Evolutionary conservation across 2,888 invertebrate genomes (phyloP).

Genomic region (Sminthurides aquaticus): DNA sequence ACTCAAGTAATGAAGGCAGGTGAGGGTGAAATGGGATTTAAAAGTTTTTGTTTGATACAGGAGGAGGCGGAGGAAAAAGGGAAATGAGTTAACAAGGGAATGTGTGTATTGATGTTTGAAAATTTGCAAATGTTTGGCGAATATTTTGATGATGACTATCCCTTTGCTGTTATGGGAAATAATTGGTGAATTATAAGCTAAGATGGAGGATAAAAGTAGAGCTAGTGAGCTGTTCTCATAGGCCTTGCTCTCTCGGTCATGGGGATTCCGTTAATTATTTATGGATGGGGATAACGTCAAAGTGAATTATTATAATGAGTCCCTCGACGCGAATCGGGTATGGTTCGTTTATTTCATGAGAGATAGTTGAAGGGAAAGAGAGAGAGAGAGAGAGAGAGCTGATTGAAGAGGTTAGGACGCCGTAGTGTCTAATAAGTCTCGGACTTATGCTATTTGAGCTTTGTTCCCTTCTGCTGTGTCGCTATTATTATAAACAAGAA

Average conservation of each 20-base stretch:
- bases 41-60: too few species aligned
- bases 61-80: neutral
- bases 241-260: neutral
- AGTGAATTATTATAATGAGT: too few species aligned
- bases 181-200: neutral
- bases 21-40: too few species aligned
- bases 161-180: neutral
- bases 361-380: too few species aligned
- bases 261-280: neutral
- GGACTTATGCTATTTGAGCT: neutral
- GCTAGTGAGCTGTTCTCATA: neutral
- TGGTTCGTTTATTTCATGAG: too few species aligned
- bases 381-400: neutral
- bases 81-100: neutral
- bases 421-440: neutral
- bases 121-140: neutral
- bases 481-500: too few species aligned
- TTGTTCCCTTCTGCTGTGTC: too few species aligned
- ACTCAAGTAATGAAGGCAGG: too few species aligned
- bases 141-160: neutral
- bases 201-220: neutral
- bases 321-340: too few species aligned
- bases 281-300: neutral
- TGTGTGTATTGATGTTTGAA: neutral
- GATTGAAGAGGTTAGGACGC: neutral